Percentiles rank a stretch among this genome's conserved stretches.
Conservation (phyloP, 64 coral and sea anemone species). For the Montipora foliosa region DNA sequence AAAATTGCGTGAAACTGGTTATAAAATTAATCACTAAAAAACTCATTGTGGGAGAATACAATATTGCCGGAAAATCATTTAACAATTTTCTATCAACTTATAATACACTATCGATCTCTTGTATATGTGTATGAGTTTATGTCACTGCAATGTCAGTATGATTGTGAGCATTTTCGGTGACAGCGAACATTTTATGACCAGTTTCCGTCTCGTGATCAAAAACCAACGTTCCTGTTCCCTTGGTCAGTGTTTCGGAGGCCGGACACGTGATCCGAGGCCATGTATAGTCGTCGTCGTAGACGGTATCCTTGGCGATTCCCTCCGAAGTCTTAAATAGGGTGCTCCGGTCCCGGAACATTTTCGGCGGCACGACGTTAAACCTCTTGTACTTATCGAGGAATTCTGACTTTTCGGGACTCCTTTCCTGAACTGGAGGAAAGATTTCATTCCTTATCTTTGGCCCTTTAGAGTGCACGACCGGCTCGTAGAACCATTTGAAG, state of each 20-base stretch:
- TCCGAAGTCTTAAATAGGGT: constrained; percentile 87
- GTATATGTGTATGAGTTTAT: neutral
- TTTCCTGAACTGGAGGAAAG: constrained; percentile 60
- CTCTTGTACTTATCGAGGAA: constrained; percentile 92
- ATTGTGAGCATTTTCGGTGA: neutral
- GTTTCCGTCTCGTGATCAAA: constrained; percentile 91
- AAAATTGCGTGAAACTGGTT: too few relatives aligned
- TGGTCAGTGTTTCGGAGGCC: constrained; percentile 51
- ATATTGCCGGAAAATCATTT: too few relatives aligned
- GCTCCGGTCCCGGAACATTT: constrained; percentile 87
- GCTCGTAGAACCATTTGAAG: constrained; percentile 77
- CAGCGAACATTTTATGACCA: constrained; percentile 76
- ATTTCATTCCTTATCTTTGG: constrained; percentile 87
- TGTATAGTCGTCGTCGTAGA: constrained; percentile 76
- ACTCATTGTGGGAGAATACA: too few relatives aligned
- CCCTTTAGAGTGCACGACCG: constrained; percentile 61
- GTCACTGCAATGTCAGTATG: constrained; percentile 15
- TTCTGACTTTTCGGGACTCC: constrained; percentile 73
- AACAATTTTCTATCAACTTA: too few relatives aligned
- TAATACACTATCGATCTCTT: too few relatives aligned
- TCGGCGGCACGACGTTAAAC: constrained; percentile 85
- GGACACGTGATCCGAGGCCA: constrained; percentile 79
- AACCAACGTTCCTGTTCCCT: constrained; percentile 39
- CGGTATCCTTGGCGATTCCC: constrained; percentile 60
- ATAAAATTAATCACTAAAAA: too few relatives aligned